Conservation (phyloP, 1,140 invertebrate species). For the Lucilia cuprina region DNA sequence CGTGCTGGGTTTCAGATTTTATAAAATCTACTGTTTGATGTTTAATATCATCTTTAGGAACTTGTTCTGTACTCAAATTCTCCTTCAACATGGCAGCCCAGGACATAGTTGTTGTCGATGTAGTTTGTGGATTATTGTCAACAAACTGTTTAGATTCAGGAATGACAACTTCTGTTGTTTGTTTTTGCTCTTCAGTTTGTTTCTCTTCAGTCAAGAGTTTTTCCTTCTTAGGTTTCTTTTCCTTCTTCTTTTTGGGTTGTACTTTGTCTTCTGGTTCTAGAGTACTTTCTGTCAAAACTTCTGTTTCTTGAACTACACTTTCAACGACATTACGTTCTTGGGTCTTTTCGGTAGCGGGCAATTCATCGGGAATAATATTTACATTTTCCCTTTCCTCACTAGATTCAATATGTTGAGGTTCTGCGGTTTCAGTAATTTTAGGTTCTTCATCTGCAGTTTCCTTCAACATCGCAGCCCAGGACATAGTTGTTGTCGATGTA, state of each 20-base stretch:
- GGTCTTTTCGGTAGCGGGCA: no score
- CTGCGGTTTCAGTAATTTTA: no score
- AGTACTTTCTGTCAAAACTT: no score
- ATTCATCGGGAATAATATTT: neutral
- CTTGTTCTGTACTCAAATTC: neutral
- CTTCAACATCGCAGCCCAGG: neutral
- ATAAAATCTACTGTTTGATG: neutral
- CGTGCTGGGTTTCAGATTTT: neutral
- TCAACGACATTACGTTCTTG: no score
- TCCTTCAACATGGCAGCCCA: neutral
- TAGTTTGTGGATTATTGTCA: no score
- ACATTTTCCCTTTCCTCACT: neutral
- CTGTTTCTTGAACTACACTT: no score
- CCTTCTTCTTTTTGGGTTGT: no score
- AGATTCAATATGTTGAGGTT: no score
- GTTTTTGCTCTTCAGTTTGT: neutral
- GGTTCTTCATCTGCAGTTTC: neutral
- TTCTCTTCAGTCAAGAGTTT: neutral
- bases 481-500: neutral
- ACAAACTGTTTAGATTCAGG: no score
- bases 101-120: neutral
- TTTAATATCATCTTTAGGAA: neutral
- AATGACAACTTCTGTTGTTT: no score
- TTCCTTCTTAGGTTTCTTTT: no score
- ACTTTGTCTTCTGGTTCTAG: no score